A percentile compares a stretch with the other conserved stretches of the same genome.
Evolutionary conservation across 2,797 vertebrate genomes (phyloP).

Genomic region (Sebastes vulpes): DNA sequence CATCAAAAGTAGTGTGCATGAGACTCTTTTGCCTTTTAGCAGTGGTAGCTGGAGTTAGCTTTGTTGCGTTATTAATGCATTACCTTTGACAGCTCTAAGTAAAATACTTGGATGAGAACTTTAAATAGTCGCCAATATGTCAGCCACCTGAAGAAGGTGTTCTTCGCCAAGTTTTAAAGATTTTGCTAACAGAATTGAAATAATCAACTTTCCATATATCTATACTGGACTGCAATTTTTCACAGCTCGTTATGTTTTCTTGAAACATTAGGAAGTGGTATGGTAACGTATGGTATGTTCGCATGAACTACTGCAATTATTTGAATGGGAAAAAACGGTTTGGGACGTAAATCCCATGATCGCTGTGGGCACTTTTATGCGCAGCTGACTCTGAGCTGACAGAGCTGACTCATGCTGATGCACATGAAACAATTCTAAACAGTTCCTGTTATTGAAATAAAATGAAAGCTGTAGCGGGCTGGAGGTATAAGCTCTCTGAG

Average conservation of each 20-base stretch:
- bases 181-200: not conserved
- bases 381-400: too few relatives aligned
- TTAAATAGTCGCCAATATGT: not conserved
- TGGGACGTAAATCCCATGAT: not conserved
- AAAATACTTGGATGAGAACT: too few relatives aligned
- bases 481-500: not conserved
- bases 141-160: not conserved
- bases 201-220: not conserved
- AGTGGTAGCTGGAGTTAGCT: not conserved
- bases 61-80: too few relatives aligned
- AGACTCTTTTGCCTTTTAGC: not conserved
- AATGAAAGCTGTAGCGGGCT: not conserved
- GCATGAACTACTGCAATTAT: not conserved
- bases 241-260: too few relatives aligned
- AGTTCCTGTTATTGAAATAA: not conserved
- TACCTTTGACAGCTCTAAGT: too few relatives aligned
- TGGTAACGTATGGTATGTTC: not conserved
- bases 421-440: not conserved
- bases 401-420: too few relatives aligned
- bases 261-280: not conserved
- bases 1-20: not conserved
- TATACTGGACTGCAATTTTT: not conserved
- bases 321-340: not conserved
- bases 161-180: not conserved
- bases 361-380: not conserved